Evolutionary conservation across 2,797 vertebrate species (phyloP), one percentile per base, ranked within the genome.

Genomic region (Halcyon smyrnensis): DNA sequence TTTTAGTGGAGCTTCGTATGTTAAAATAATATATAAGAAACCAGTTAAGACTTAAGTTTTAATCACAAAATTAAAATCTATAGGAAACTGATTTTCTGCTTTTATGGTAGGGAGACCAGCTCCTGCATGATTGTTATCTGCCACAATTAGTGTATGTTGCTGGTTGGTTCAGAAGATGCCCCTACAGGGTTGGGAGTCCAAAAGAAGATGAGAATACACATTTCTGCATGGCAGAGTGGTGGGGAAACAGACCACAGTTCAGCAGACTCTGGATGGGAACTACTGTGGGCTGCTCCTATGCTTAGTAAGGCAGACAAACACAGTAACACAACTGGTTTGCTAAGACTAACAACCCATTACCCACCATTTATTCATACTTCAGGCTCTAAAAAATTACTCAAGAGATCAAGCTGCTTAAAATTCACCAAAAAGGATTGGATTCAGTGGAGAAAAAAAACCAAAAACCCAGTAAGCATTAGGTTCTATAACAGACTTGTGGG

Each of bases 231-330:
- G 19, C 21, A 45, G 32, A 78, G 64, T 3, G 36, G 83, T 0
- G 1, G 50, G 28, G 65, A 95, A 89, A 74, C 4, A 6, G 4
- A 56, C 1, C 24, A 28, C 19, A 79, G 11, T 25, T 54, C 18
- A 15, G 27, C 32, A 74, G 80, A 19, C 46, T 46, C 77, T 45
- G 25, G 25, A 65, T 2, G 3, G 8, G 48, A 96, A 79, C 15
- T 25, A 34, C 41, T 39, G 25, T 15, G 48, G 3, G 13, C 4
- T 0, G 0, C 28, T 41, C 25, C 46, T 0, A 0, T 24, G 53
- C 20, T 54, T 37, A 68, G 21, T 37, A 68, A 65, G 21, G 43
- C 2, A 56, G 21, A 39, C 21, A 62, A 56, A 57, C 20, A 45
- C 1, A 24, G 21, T 19, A 79, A 79, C 2, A 8, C 50, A 69